Percentiles rank a stretch among this genome's conserved stretches.
phyloP scores from a whole-genome alignment of 2,797 vertebrate genomes.

The Gallirallus australis region DNA sequence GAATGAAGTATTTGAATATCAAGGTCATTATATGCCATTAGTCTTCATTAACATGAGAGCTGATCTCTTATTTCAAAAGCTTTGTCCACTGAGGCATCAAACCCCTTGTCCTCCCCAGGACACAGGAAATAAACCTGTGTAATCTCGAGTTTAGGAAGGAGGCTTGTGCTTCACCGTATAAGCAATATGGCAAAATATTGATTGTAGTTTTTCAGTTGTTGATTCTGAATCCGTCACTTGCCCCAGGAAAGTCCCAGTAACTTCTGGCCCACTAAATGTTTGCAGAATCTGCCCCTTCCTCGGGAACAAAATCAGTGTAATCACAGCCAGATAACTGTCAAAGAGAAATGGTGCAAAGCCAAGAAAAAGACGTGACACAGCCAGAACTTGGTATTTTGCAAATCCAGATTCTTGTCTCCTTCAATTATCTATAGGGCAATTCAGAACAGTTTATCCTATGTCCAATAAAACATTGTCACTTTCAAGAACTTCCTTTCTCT shows the following conservation, averaged over 20 bases:
- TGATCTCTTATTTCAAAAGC: conserved; percentile 19
- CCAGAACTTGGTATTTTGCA: conserved; percentile 50
- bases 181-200: background rate
- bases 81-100: background rate
- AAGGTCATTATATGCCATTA: conserved; percentile 8
- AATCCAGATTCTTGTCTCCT: background rate
- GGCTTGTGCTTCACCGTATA: background rate
- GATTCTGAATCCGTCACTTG: background rate
- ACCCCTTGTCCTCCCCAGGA: background rate
- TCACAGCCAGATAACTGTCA: conserved; percentile 50
- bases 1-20: background rate
- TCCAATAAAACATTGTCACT: background rate
- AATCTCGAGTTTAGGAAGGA: background rate
- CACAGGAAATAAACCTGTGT: background rate
- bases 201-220: background rate
- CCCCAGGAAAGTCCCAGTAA: conserved; percentile 2
- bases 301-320: conserved; percentile 30
- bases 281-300: conserved; percentile 22
- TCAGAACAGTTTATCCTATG: background rate
- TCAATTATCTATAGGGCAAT: background rate
- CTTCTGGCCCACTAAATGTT: background rate
- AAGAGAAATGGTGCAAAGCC: background rate
- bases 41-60: background rate
- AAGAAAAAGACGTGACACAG: background rate
- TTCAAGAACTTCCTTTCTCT: conserved; percentile 31